These are phyloP conservation scores for Heliconius hortense DNA, from an alignment of 2,888 invertebrate genomes.

Conservation along the genomic window DNA sequence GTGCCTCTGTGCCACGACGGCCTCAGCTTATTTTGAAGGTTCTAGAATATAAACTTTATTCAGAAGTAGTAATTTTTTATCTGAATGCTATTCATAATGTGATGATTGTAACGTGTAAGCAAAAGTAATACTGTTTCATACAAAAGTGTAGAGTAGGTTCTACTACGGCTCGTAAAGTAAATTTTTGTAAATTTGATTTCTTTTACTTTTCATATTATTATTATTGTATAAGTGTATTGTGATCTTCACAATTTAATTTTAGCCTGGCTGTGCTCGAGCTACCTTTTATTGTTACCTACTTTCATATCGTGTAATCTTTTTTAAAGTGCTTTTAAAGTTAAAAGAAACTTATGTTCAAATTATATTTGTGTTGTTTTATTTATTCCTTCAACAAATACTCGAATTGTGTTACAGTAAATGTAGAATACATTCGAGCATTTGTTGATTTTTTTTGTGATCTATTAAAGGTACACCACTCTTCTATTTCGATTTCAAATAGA, in stretches of 20 bases:
- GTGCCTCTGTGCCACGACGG: no score
- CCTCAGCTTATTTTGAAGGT: no score
- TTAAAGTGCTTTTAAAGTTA: slow-evolving; percentile 15
- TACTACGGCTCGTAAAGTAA: no score
- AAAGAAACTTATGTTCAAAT: not conserved
- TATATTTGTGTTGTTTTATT: slow-evolving; percentile 10
- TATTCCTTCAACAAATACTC: not conserved
- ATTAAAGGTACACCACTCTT: no score
- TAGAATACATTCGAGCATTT: not conserved
- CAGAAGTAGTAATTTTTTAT: no score
- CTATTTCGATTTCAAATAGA: not conserved
- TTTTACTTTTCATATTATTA: not conserved
- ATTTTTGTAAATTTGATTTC: no score
- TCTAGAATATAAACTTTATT: no score
- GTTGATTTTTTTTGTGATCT: not conserved
- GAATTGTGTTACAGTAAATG: no score
- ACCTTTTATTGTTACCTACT: not conserved
- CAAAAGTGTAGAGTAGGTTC: no score
- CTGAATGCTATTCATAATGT: no score
- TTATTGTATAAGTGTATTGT: not conserved
- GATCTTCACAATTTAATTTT: not conserved
- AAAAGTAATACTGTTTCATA: no score
- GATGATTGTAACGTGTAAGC: no score
- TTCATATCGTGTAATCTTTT: slow-evolving; percentile 1
- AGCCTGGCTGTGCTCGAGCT: not conserved